A percentile compares a stretch with the other conserved stretches of the same genome.
Conservation (phyloP, 2,113 vertebrate genomes). For the human (Homo sapiens) region DNA sequence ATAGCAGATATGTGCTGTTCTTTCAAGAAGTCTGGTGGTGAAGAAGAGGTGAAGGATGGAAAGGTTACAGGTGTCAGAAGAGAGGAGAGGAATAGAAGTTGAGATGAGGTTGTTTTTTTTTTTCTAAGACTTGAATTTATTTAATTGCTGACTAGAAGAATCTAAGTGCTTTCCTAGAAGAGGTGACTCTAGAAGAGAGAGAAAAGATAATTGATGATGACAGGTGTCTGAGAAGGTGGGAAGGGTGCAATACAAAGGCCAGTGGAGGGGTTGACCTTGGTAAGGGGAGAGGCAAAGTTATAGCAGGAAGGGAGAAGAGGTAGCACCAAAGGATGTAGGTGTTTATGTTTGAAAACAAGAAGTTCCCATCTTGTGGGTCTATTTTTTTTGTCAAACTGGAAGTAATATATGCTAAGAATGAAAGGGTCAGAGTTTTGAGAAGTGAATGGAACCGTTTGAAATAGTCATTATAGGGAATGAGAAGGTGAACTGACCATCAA, state of each 20-base stretch:
- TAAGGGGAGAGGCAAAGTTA: not conserved
- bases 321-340: not conserved
- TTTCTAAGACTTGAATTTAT: not conserved
- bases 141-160: not conserved
- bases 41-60: not conserved
- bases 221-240: not conserved
- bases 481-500: not conserved
- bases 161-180: not conserved
- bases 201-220: not conserved
- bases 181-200: not conserved
- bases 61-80: not conserved
- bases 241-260: not conserved
- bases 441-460: not conserved
- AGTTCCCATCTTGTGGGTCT: not conserved
- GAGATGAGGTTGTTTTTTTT: not conserved
- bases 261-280: not conserved
- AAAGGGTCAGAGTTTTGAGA: not conserved
- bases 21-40: not conserved
- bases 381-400: not conserved
- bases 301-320: not conserved
- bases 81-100: not conserved
- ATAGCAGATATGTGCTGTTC: not conserved
- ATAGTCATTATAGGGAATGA: not conserved
- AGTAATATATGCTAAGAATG: not conserved
- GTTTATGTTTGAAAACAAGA: not conserved